Evolutionary conservation across 1,140 invertebrate species (phyloP).

Genomic region (Caenorhabditis remanei): DNA sequence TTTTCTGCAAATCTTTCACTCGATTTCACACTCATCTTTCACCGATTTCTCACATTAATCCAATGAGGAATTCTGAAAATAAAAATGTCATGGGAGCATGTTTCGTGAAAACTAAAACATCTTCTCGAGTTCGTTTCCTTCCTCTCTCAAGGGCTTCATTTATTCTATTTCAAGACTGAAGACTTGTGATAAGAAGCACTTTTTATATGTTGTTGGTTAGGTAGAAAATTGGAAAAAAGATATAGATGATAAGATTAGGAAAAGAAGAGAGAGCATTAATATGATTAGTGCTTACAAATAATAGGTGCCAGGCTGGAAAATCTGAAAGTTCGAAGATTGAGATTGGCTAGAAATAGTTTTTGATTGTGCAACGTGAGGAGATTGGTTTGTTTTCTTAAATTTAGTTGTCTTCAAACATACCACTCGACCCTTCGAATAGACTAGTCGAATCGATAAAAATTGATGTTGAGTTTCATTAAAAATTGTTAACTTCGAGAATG

Average conservation of each 20-base stretch:
- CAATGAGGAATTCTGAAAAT: background rate
- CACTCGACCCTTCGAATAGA: no score
- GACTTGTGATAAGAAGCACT: slow-evolving; percentile 22
- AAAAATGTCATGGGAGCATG: slow-evolving; percentile 3
- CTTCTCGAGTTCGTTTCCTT: background rate
- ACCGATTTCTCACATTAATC: slow-evolving; percentile 46
- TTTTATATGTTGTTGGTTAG: background rate
- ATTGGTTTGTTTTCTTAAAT: no score
- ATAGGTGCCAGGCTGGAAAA: background rate
- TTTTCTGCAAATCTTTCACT: background rate
- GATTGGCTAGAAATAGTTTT: no score
- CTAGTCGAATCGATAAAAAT: no score
- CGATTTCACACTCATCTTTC: no score
- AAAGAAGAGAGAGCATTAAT: background rate
- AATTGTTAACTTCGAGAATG: no score
- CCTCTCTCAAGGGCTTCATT: background rate
- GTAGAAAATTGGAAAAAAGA: background rate
- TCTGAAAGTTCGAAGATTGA: background rate
- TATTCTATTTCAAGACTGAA: background rate
- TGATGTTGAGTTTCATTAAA: no score
- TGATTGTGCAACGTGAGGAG: no score
- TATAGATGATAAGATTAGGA: background rate
- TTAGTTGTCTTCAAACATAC: no score
- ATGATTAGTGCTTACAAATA: background rate
- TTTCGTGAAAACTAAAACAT: background rate